These are phyloP conservation scores for Drosophila pectinifera DNA, from an alignment of 1,140 invertebrate species.

Conservation along the genomic window DNA sequence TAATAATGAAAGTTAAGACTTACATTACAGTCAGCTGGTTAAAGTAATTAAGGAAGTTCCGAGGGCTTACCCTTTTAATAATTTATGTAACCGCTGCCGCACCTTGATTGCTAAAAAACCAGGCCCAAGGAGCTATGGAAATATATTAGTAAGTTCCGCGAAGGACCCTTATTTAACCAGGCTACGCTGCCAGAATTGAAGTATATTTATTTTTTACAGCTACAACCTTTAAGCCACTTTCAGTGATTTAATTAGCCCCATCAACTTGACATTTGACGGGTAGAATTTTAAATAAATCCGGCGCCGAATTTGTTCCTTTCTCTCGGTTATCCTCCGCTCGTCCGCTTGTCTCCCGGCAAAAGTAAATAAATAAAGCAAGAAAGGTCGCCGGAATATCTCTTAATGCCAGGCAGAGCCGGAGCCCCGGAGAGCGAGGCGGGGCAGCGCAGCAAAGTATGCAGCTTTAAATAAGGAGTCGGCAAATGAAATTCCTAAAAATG, in stretches of 20 bases:
- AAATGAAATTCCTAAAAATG: conserved; percentile 53
- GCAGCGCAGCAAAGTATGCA: conserved; percentile 33
- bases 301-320: conserved; percentile 15
- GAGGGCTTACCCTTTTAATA: neutral
- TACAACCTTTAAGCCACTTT: conserved; percentile 28
- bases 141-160: neutral
- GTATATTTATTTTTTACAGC: neutral
- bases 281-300: conserved; percentile 56
- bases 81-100: neutral
- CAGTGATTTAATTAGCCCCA: conserved; percentile 55
- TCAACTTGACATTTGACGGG: conserved; percentile 57
- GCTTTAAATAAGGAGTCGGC: conserved; percentile 24
- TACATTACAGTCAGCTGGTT: too few species aligned
- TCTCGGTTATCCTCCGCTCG: conserved; percentile 21
- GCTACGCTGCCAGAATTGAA: neutral
- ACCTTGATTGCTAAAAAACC: too few species aligned
- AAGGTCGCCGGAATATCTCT: conserved; percentile 25
- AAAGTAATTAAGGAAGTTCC: neutral
- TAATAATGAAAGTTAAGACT: too few species aligned
- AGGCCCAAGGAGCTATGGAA: neutral
- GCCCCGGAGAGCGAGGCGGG: neutral
- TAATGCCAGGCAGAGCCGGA: conserved; percentile 20
- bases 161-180: neutral
- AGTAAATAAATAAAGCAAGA: conserved; percentile 38
- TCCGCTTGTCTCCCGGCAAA: conserved; percentile 11